phyloP scores from a whole-genome alignment of 2,797 vertebrate genomes.

The Clarias fuscus region DNA sequence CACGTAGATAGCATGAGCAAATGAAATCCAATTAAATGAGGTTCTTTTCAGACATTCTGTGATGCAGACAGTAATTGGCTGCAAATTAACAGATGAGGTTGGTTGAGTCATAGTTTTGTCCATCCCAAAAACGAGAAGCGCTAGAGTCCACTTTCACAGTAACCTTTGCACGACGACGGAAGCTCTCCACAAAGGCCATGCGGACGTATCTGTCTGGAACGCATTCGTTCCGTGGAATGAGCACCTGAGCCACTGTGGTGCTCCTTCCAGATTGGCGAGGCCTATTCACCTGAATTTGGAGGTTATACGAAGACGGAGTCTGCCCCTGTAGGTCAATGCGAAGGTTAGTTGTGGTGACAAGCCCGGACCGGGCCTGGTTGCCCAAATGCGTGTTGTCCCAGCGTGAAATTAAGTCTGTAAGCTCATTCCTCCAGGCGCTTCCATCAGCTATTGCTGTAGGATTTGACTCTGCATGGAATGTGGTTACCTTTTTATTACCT shows the following conservation, averaged over 20 bases:
- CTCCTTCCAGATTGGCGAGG: accelerated
- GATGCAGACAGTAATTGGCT: too few species aligned
- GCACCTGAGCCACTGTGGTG: constrained; percentile 8
- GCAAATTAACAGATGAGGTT: too few species aligned
- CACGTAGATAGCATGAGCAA: too few species aligned
- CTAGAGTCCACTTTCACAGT: background rate
- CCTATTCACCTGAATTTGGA: background rate
- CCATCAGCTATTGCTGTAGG: too few species aligned
- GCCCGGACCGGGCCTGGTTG: background rate
- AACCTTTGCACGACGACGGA: background rate
- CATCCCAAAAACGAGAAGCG: too few species aligned
- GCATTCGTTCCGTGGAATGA: background rate
- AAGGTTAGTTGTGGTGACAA: accelerated
- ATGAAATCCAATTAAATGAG: too few species aligned
- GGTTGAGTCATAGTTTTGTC: too few species aligned
- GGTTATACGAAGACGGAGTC: background rate
- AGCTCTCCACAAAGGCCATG: background rate
- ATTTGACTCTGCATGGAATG: too few species aligned
- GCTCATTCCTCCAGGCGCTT: too few species aligned
- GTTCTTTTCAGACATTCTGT: too few species aligned
- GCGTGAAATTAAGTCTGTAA: too few species aligned
- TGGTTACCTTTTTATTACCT: too few species aligned
- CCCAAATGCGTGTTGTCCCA: background rate
- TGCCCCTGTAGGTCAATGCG: constrained; percentile 15
- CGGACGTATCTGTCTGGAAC: background rate